Base-by-base conservation (phyloP, 1,140 invertebrate species). In the Drosophila insularis region DNA sequence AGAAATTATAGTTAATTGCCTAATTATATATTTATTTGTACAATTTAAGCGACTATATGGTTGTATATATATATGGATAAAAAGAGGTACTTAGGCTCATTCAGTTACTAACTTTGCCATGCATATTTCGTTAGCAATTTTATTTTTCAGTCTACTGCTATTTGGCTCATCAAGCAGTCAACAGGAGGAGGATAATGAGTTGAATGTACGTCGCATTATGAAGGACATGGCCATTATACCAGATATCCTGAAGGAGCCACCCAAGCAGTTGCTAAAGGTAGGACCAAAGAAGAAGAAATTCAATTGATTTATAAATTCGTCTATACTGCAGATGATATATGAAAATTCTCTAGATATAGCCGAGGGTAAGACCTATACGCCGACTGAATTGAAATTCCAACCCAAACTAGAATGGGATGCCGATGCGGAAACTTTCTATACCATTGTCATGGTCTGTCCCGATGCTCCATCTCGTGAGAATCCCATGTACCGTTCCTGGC, bases 401-500 rank as follows among this genome's bases (percentile, higher is more conserved):
- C 84, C 82, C 0, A 92, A 86, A 0, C 93, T 97, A 1, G 92
- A 94, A 23, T 97, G 95, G 93, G 90, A 93, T 21, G 94, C 94
- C 4, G 94, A 96, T 50, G 37, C 92, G 1, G 89, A 92, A 39
- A 79, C 92, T 4, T 95, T 93, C 73, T 98, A 98, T 84, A 96
- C 96, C 1, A 91, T 98, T 1, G 94, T 94, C 63, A 96, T 97
- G 86, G 50, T 86, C 94, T 74, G 81, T 50, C 86, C 86, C 23
- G 86, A 90, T 71, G 86, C 87, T 0, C 97, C 97, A 11, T 96
- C 95, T 80, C 94, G 97, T 1, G 92, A 94, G 2, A 93, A 96
- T 66, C 96, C 95, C 0, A 96, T 94, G 58, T 96, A 95, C 81
- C 93, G 97, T 5, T 97, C 98, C 92, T 98, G 96, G 96, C 95